phyloP scores from a whole-genome alignment of 2,113 vertebrate genomes.

The Megaleporinus macrocephalus region DNA sequence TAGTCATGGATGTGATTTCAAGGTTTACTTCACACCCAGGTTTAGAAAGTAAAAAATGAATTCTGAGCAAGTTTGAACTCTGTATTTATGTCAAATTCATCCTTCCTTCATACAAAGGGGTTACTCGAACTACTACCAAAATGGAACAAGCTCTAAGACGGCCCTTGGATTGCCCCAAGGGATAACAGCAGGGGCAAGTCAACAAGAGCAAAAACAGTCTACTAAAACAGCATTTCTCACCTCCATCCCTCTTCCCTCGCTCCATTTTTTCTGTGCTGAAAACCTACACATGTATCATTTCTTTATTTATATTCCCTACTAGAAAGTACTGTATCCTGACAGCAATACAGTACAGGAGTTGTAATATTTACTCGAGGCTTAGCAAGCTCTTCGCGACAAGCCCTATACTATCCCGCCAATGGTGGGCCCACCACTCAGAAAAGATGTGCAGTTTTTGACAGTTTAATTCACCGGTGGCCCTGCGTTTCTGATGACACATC shows the following conservation, averaged over 20 bases:
- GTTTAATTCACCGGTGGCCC: constrained; percentile 63
- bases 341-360: not conserved
- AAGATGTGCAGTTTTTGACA: constrained; percentile 59
- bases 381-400: not conserved
- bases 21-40: too few species aligned
- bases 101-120: not conserved
- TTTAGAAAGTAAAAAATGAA: too few species aligned
- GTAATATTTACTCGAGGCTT: constrained; percentile 17
- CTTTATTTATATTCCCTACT: constrained; percentile 71
- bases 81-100: too few species aligned
- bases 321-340: not conserved
- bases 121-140: not conserved
- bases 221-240: too few species aligned
- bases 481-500: constrained; percentile 67
- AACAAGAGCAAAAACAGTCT: too few species aligned
- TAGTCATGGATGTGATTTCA: too few species aligned
- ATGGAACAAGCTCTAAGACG: too few species aligned
- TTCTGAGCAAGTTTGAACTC: too few species aligned
- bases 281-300: constrained; percentile 61
- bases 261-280: not conserved
- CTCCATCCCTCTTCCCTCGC: too few species aligned
- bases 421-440: constrained; percentile 5
- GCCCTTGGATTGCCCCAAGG: not conserved
- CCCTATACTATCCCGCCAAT: not conserved
- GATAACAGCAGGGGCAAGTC: too few species aligned